Conservation (phyloP, 2,888 invertebrate genomes). For the Laspeyria flexula region DNA sequence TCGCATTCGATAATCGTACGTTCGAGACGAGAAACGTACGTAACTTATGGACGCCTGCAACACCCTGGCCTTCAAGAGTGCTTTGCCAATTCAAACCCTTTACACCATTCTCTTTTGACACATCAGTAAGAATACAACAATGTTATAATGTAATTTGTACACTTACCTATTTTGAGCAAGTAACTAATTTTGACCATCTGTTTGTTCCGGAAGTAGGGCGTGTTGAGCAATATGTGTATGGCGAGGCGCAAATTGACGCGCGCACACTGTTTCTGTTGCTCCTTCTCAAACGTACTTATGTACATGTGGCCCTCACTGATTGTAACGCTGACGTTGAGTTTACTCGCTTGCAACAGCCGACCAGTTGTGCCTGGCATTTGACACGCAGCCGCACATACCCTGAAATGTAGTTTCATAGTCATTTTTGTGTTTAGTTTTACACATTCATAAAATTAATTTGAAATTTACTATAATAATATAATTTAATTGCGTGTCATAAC, state of each 20-base stretch:
- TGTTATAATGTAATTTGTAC: background rate
- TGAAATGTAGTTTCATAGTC: slow-evolving; percentile 27
- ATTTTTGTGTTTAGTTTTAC: background rate
- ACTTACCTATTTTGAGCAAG: slow-evolving; percentile 67
- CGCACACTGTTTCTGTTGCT: slow-evolving; percentile 55
- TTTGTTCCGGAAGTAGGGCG: slow-evolving; percentile 49
- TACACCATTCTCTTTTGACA: too few relatives aligned
- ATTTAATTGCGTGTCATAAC: too few relatives aligned
- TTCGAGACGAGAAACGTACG: too few relatives aligned
- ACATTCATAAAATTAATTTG: too few relatives aligned
- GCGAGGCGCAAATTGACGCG: slow-evolving; percentile 56
- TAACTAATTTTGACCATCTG: slow-evolving; percentile 56
- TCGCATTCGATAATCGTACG: too few relatives aligned
- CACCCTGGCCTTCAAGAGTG: too few relatives aligned
- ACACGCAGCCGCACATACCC: slow-evolving; percentile 75
- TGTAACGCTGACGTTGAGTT: slow-evolving; percentile 50
- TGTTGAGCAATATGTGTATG: slow-evolving; percentile 56
- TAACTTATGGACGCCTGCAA: too few relatives aligned
- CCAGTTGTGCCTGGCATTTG: slow-evolving; percentile 64
- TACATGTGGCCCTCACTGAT: slow-evolving; percentile 44
- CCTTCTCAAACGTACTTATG: slow-evolving; percentile 37
- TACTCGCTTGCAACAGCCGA: slow-evolving; percentile 61
- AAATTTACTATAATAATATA: too few relatives aligned
- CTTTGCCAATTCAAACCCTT: too few relatives aligned
- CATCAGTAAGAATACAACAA: too few relatives aligned